A percentile compares a stretch with the other conserved stretches of the same genome.
These are phyloP conservation scores for Anthoscopus minutus DNA, from an alignment of 2,113 vertebrate species.

Conservation along the genomic window DNA sequence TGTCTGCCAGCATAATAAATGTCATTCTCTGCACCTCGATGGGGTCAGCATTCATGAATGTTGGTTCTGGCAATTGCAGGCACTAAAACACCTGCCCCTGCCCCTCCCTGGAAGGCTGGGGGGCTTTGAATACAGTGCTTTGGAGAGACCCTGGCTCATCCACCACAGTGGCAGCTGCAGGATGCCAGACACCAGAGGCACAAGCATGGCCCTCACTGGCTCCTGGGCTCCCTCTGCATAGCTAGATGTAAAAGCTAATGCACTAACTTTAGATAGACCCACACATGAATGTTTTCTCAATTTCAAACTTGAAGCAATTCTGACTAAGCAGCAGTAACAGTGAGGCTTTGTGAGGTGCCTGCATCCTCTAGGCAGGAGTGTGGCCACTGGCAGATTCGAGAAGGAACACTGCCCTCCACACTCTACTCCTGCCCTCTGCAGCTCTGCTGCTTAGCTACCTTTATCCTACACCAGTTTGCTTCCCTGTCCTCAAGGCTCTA, in stretches of 20 bases:
- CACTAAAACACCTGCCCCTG: neutral
- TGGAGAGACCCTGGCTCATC: neutral
- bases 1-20: neutral
- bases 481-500: neutral
- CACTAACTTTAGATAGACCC: conserved; percentile 52
- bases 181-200: neutral
- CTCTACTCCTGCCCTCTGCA: neutral
- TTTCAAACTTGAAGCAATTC: conserved; percentile 72
- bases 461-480: neutral
- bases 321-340: conserved; percentile 39
- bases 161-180: neutral
- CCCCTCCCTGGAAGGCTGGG: neutral
- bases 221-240: neutral
- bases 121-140: neutral
- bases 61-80: neutral
- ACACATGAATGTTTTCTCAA: conserved; percentile 69
- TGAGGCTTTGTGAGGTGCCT: conserved; percentile 37
- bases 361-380: neutral
- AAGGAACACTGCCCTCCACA: neutral
- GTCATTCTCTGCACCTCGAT: neutral
- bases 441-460: neutral
- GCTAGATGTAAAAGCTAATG: conserved; percentile 24
- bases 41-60: neutral
- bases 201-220: neutral
- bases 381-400: neutral